Evolutionary conservation across 2,797 vertebrate species (phyloP), one percentile per base, ranked within the genome.

Genomic region (Gymnothorax reevesii): DNA sequence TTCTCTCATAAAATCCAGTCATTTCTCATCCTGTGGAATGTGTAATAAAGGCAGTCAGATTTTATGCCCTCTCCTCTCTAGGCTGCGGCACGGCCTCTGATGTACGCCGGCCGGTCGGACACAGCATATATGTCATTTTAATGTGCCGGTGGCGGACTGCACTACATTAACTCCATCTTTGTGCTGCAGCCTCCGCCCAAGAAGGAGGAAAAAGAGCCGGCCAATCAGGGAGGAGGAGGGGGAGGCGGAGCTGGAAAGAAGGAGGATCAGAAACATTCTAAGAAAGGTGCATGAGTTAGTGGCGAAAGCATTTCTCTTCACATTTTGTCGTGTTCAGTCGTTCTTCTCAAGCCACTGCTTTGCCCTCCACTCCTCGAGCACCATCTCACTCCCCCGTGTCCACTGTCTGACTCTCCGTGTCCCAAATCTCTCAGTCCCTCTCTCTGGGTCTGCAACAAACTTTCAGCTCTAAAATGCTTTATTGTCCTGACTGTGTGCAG

Each of bases 121-220:
- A 3, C 22, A 6, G 22, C 4, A n/a, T 20, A 66, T 66, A n/a
- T 66, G 20, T 66, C 62, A n/a, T 66, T 5, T n/a, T 66, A 6
- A 66, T 6, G 62, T 12, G 4, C 7, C 8, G 62, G 20, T n/a
- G 2, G 62, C 20, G 62, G 20, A 7, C 33, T 2, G 3, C 42
- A 17, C 42, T 52, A 7, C 73, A 77, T 3, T 79, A 54, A 22
- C 20, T 79, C 15, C 86, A 15, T 89, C 60, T 87, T 62, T 8
- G 20, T 25, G 85, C 85, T 0, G 54, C 87, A 96, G 95, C 93
- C 95, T 80, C 12, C 83, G 3, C 20, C 88, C 57, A 95, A 89
- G 91, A 95, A 92, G 88, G 94, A 94, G 0, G 93, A 95, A 42
- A 96, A 94, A 86, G 33, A 57, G 52, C 20, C 87, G 0, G 6